These are phyloP conservation scores for Plebejus anna DNA, from an alignment of 2,888 invertebrate genomes.

Conservation along the genomic window DNA sequence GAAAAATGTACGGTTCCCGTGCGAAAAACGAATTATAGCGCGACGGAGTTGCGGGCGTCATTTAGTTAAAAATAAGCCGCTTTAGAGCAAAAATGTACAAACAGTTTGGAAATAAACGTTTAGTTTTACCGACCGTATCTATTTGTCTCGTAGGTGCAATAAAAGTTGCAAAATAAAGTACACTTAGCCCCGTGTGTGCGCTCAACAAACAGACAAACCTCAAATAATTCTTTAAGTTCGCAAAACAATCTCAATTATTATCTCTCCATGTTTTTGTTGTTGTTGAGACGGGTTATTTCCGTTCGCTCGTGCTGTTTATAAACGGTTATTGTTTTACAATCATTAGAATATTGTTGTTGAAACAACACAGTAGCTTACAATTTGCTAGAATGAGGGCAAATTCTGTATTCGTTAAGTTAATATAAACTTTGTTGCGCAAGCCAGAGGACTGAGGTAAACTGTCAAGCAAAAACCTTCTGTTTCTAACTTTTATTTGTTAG, in stretches of 20 bases:
- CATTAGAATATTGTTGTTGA: not conserved
- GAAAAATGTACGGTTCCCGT: too few species aligned
- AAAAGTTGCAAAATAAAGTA: slow-evolving; percentile 39
- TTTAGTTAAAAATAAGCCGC: not conserved
- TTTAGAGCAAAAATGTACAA: not conserved
- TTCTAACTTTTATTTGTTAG: not conserved
- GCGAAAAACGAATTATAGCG: too few species aligned
- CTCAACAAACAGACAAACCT: slow-evolving; percentile 11
- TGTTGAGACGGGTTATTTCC: not conserved
- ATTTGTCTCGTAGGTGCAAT: slow-evolving; percentile 42
- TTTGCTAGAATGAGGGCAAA: not conserved
- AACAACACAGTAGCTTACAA: slow-evolving; percentile 5
- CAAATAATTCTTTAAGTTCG: slow-evolving; percentile 24
- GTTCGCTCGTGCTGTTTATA: slow-evolving; percentile 1
- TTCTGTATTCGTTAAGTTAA: not conserved
- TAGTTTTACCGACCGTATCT: not conserved
- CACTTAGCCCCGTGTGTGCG: slow-evolving; percentile 1
- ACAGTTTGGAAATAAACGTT: not conserved
- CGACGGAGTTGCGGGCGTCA: too few species aligned
- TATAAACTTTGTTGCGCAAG: not conserved
- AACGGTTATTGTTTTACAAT: slow-evolving; percentile 16
- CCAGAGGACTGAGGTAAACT: not conserved
- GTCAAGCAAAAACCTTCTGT: not conserved
- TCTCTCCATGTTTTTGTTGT: slow-evolving; percentile 13
- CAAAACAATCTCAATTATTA: slow-evolving; percentile 13